Conservation (phyloP, 2,797 vertebrate genomes). For the Melanotaenia maccullochi region DNA sequence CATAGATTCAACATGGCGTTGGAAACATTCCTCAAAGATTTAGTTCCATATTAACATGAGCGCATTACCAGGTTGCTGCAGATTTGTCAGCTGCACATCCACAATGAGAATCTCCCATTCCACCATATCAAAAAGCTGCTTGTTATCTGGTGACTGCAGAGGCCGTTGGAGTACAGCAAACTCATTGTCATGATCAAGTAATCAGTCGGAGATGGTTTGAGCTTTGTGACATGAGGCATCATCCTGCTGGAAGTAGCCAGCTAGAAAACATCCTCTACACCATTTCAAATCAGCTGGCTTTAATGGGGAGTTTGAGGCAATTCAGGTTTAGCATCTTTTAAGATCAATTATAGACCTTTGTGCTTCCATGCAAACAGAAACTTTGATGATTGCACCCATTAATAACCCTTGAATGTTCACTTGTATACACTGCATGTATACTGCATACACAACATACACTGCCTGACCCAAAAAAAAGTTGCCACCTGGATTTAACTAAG, state of each 20-base stretch:
- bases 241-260: no score
- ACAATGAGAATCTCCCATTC: not conserved
- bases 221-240: no score
- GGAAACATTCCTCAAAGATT: not conserved
- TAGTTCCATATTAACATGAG: not conserved
- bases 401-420: not conserved
- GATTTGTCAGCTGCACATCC: slow-evolving; percentile 58
- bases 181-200: no score
- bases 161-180: no score
- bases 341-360: not conserved
- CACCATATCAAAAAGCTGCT: no score
- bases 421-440: no score
- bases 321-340: not conserved
- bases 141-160: no score
- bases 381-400: not conserved
- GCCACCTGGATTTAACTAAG: no score
- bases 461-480: no score
- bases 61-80: not conserved
- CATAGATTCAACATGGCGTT: not conserved
- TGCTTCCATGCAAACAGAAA: not conserved
- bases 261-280: no score
- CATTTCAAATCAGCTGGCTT: not conserved
- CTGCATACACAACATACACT: no score
- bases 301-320: not conserved
- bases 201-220: no score